These are phyloP conservation scores for Acomys russatus DNA, from an alignment of 2,797 vertebrate species.

Conservation along the genomic window DNA sequence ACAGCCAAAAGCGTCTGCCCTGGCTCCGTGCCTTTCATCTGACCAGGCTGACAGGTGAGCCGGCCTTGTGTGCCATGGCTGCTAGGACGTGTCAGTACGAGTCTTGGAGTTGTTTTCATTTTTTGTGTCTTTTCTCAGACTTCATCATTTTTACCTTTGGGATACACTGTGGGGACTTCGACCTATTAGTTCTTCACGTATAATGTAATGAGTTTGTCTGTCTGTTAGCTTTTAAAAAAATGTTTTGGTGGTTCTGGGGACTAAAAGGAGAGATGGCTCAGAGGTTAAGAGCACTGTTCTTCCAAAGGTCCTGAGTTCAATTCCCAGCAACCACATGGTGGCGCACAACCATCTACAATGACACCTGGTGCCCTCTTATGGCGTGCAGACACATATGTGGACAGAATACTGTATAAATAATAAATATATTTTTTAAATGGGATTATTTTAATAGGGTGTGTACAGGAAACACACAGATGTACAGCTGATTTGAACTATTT, in stretches of 20 bases:
- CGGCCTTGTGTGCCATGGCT: neutral
- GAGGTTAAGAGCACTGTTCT: no score
- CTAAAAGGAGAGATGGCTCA: no score
- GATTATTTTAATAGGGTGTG: slow-evolving; percentile 35
- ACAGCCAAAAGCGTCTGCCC: neutral
- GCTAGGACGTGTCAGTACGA: neutral
- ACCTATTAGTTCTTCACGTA: neutral
- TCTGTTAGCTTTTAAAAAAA: neutral
- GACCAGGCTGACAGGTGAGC: neutral
- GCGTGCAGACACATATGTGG: no score
- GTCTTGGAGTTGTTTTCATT: neutral
- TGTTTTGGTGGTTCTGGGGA: neutral
- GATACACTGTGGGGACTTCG: neutral
- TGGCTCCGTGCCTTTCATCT: fast-evolving
- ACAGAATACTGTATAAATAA: no score
- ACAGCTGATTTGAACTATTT: slow-evolving; percentile 28
- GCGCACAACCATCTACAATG: no score
- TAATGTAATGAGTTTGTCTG: neutral
- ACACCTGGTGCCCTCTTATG: no score
- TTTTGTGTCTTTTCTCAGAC: neutral
- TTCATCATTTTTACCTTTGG: neutral
- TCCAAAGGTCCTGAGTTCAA: no score
- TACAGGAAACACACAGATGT: neutral
- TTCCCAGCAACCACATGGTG: no score
- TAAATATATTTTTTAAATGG: neutral